Conservation (phyloP, 1,140 invertebrate genomes). For the Pristionchus pacificus region DNA sequence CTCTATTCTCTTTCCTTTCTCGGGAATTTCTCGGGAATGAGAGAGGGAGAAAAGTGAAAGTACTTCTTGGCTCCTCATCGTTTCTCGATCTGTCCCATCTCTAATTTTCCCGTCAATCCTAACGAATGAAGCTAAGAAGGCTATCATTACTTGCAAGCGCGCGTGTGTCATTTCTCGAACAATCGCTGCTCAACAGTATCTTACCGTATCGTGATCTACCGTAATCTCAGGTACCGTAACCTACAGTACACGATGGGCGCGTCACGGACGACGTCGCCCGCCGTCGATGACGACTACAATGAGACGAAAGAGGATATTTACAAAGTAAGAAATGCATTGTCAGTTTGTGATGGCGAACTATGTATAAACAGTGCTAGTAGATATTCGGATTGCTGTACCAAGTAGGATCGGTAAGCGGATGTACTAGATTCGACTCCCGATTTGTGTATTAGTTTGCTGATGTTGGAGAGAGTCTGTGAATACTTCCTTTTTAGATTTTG, state of each 20-base stretch:
- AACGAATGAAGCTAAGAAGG: background rate
- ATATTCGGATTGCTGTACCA: no score
- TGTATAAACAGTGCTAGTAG: no score
- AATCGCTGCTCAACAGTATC: background rate
- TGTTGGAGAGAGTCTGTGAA: no score
- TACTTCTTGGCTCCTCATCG: no score
- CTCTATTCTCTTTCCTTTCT: no score
- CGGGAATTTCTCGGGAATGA: no score
- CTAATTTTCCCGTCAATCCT: background rate
- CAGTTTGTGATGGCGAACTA: no score
- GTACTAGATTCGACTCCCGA: background rate
- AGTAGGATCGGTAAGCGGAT: no score
- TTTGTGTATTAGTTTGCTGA: no score
- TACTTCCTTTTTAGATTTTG: conserved; percentile 20
- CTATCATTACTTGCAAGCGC: background rate
- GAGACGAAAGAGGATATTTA: background rate
- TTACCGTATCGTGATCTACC: background rate
- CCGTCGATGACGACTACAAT: background rate
- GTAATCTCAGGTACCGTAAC: no score
- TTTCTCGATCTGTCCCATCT: no score
- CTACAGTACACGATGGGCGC: background rate
- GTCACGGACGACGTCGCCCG: background rate
- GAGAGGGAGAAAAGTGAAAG: no score
- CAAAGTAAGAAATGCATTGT: background rate
- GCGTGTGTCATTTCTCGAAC: background rate